Percentiles rank a stretch among this genome's conserved stretches.
These are phyloP conservation scores for Tinamus major DNA, from an alignment of 2,797 vertebrate species.

Conservation along the genomic window DNA sequence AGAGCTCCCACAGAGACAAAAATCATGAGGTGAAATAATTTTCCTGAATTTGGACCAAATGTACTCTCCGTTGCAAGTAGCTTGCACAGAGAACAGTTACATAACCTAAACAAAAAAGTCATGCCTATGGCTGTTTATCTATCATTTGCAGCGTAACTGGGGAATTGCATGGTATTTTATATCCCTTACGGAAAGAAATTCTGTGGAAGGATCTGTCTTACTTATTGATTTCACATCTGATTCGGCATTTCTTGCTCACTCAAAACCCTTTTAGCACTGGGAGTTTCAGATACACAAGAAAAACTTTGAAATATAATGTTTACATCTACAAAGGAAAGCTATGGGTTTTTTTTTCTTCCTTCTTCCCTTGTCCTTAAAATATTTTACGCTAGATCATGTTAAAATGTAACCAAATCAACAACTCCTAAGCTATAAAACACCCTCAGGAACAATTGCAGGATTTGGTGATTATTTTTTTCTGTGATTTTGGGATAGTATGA, in stretches of 20 bases:
- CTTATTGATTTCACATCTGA: slow-evolving; percentile 38
- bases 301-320: background rate
- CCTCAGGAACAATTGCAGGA: slow-evolving; percentile 65
- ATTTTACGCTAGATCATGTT: slow-evolving; percentile 60
- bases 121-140: slow-evolving; percentile 50
- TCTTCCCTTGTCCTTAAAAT: slow-evolving; percentile 55
- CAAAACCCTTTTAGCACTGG: background rate
- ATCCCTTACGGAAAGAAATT: background rate
- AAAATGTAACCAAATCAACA: slow-evolving; percentile 58
- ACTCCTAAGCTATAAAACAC: slow-evolving; percentile 57
- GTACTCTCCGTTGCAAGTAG: slow-evolving; percentile 24
- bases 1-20: slow-evolving; percentile 61
- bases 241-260: background rate
- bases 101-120: slow-evolving; percentile 44
- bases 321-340: slow-evolving; percentile 14
- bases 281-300: slow-evolving; percentile 35
- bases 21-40: slow-evolving; percentile 58
- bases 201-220: background rate
- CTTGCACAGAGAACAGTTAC: background rate
- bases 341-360: background rate
- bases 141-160: slow-evolving; percentile 3
- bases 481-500: slow-evolving; percentile 52
- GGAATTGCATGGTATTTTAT: slow-evolving; percentile 25
- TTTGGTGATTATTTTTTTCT: slow-evolving; percentile 62
- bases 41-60: slow-evolving; percentile 44